Conservation (phyloP, 23 tunicate genomes). For the Aplidium turbinatum region DNA sequence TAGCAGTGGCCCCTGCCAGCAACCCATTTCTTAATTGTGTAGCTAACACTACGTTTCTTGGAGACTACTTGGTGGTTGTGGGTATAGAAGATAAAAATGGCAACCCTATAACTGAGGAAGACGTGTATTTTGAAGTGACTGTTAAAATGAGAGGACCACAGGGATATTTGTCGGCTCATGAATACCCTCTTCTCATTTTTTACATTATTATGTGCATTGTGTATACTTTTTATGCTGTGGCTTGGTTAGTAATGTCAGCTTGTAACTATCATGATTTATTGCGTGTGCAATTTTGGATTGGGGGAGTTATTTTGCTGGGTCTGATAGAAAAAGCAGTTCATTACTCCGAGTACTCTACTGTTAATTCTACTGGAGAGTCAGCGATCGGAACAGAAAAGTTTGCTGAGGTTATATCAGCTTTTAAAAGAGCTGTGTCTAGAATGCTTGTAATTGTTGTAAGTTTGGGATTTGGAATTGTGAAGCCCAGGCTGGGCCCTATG, state of each 20-base stretch:
- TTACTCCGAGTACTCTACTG: constrained; percentile 79
- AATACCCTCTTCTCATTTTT: constrained; percentile 85
- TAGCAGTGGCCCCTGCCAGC: neutral
- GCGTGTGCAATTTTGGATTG: constrained; percentile 97
- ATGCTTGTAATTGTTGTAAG: constrained; percentile 98
- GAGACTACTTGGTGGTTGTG: constrained; percentile 30
- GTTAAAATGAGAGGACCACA: constrained; percentile 56
- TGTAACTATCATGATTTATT: constrained; percentile 90
- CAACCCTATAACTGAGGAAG: neutral
- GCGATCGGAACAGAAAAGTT: constrained; percentile 85
- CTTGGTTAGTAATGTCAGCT: constrained; percentile 88
- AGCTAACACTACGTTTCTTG: constrained; percentile 14
- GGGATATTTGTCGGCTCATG: constrained; percentile 96
- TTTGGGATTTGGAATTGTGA: constrained; percentile 97
- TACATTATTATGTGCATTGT: constrained; percentile 93
- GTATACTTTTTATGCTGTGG: constrained; percentile 69
- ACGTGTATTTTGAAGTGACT: constrained; percentile 29
- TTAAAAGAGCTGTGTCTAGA: constrained; percentile 81
- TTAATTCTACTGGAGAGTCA: constrained; percentile 69
- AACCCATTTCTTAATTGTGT: constrained; percentile 7
- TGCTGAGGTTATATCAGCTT: constrained; percentile 84
- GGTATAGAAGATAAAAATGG: constrained; percentile 1
- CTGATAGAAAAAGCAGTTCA: constrained; percentile 97
- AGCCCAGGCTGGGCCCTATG: constrained; percentile 97
- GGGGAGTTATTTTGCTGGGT: constrained; percentile 95